A percentile compares a stretch with the other conserved stretches of the same genome.
These are phyloP conservation scores for Aporophyla lueneburgensis DNA, from an alignment of 2,888 invertebrate genomes.

Conservation along the genomic window DNA sequence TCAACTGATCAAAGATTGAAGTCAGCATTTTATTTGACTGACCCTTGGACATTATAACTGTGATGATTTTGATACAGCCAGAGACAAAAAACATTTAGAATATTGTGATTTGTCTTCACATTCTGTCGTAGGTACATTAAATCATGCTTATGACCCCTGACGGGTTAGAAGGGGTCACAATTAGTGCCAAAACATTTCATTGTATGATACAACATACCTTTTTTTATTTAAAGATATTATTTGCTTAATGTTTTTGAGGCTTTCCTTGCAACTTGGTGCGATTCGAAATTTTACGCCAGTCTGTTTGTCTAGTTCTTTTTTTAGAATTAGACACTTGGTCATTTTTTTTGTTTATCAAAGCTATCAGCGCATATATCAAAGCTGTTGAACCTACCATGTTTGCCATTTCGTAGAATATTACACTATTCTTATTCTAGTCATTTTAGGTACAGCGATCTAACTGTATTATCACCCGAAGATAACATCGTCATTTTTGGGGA, in stretches of 20 bases:
- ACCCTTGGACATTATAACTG: background rate
- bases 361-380: too few relatives aligned
- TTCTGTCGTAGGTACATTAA: conserved; percentile 16
- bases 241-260: conserved; percentile 6
- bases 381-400: too few relatives aligned
- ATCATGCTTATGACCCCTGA: conserved; percentile 50
- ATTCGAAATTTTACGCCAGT: background rate
- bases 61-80: background rate
- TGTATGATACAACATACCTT: conserved; percentile 16
- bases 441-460: too few relatives aligned
- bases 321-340: too few relatives aligned
- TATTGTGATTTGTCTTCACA: conserved; percentile 14
- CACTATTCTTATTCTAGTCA: too few relatives aligned
- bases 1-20: background rate
- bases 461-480: too few relatives aligned
- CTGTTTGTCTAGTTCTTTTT: background rate
- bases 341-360: too few relatives aligned
- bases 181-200: conserved; percentile 54
- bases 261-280: background rate
- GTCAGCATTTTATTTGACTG: background rate
- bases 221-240: conserved; percentile 24
- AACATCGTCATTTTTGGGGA: too few relatives aligned
- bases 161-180: conserved; percentile 54
- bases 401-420: too few relatives aligned
- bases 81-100: background rate